Conservation (phyloP, 2,888 invertebrate genomes). For the Drosophila stalkeri region DNA sequence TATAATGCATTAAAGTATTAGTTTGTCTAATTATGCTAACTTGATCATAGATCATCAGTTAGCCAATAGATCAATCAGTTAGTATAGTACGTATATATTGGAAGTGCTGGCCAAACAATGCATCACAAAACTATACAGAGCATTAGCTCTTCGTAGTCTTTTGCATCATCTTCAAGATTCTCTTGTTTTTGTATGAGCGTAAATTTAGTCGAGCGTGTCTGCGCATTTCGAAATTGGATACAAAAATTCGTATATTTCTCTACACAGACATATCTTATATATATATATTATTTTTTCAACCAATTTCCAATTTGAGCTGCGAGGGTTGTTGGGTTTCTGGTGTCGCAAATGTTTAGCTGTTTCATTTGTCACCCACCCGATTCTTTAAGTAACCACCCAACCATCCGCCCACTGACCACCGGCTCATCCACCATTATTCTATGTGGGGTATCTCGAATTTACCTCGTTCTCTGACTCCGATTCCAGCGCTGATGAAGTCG, state of each 20-base stretch:
- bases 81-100: background rate
- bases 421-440: constrained; percentile 24
- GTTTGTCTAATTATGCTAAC: background rate
- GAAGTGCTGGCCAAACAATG: background rate
- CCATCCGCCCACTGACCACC: constrained; percentile 26
- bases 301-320: constrained; percentile 58
- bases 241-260: constrained; percentile 60
- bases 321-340: constrained; percentile 44
- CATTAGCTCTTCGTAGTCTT: constrained; percentile 20
- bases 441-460: constrained; percentile 23
- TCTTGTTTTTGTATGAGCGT: constrained; percentile 38
- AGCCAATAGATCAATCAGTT: background rate
- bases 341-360: constrained; percentile 65
- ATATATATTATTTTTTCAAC: constrained; percentile 33
- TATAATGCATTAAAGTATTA: too few relatives aligned
- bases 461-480: constrained; percentile 50
- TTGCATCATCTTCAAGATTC: background rate
- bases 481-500: constrained; percentile 19
- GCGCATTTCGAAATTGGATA: constrained; percentile 75
- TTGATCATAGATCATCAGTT: background rate
- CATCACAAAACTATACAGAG: constrained; percentile 12
- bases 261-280: constrained; percentile 16
- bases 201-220: constrained; percentile 70
- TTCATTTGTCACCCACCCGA: constrained; percentile 54
- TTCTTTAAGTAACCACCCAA: constrained; percentile 9